Conservation (phyloP, 2,113 vertebrate genomes). For the Rhea americana region DNA sequence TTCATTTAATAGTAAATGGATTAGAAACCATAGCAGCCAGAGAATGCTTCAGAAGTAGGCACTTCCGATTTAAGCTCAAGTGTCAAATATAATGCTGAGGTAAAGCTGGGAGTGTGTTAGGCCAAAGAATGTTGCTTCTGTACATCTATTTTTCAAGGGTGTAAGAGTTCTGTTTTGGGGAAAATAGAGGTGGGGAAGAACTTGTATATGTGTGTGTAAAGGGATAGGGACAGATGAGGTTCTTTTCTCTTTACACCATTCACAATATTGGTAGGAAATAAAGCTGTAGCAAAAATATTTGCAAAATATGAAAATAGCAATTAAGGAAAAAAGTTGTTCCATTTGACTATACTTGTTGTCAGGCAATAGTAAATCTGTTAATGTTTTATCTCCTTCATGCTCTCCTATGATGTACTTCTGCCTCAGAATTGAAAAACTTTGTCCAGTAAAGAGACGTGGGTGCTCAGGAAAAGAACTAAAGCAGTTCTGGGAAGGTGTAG, state of each 20-base stretch:
- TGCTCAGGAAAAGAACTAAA: not conserved
- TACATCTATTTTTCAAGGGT: not conserved
- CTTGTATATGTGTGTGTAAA: not conserved
- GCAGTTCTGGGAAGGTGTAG: not conserved
- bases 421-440: not conserved
- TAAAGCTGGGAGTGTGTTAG: not conserved
- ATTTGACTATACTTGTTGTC: not conserved
- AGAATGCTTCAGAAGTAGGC: not conserved
- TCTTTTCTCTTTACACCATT: not conserved
- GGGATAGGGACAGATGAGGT: not conserved
- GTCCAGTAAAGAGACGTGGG: not conserved
- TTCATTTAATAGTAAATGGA: not conserved
- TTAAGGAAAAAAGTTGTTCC: not conserved
- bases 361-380: not conserved
- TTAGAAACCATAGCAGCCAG: not conserved
- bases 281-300: not conserved
- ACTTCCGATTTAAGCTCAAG: not conserved
- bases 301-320: not conserved
- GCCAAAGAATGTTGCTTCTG: not conserved
- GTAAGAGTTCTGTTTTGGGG: not conserved
- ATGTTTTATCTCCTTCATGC: not conserved
- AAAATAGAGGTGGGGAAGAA: not conserved
- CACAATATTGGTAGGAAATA: not conserved
- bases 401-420: not conserved
- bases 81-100: not conserved